A percentile compares a stretch with the other conserved stretches of the same genome.
These are phyloP conservation scores for Drosophila ambigua DNA, from an alignment of 1,140 invertebrate species.

Conservation along the genomic window DNA sequence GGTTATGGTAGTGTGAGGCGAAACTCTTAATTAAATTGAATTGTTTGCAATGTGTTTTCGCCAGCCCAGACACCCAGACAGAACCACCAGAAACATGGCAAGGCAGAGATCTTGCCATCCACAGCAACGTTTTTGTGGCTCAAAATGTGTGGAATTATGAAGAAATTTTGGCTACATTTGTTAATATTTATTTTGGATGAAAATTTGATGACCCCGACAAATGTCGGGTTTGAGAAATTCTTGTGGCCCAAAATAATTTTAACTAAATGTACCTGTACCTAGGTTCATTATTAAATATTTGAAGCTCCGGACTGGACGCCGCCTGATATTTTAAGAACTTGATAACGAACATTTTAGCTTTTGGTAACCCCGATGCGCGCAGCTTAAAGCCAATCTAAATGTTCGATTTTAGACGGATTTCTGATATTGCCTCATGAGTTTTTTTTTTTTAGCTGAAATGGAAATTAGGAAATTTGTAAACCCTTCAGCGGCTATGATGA, in stretches of 20 bases:
- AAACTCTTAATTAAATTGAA: constrained; percentile 82
- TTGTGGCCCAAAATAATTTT: too few relatives aligned
- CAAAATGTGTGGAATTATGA: constrained; percentile 19
- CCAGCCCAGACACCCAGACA: constrained; percentile 59
- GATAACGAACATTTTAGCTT: too few relatives aligned
- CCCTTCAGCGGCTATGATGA: not conserved
- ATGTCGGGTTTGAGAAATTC: too few relatives aligned
- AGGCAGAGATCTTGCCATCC: not conserved
- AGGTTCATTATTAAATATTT: too few relatives aligned
- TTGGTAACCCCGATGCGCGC: too few relatives aligned
- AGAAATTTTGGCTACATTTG: constrained; percentile 12
- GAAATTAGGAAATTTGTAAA: not conserved
- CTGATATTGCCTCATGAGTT: not conserved
- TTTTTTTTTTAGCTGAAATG: too few relatives aligned
- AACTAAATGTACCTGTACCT: too few relatives aligned
- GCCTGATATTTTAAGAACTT: too few relatives aligned
- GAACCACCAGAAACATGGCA: constrained; percentile 29
- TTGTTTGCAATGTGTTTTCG: constrained; percentile 72
- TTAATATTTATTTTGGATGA: not conserved
- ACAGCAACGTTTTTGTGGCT: constrained; percentile 18
- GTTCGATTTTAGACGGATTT: too few relatives aligned
- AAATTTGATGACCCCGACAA: too few relatives aligned
- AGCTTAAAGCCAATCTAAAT: too few relatives aligned
- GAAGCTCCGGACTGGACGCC: too few relatives aligned
- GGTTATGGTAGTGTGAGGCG: constrained; percentile 29